phyloP scores from a whole-genome alignment of 2,113 vertebrate genomes.

The Struthio camelus region DNA sequence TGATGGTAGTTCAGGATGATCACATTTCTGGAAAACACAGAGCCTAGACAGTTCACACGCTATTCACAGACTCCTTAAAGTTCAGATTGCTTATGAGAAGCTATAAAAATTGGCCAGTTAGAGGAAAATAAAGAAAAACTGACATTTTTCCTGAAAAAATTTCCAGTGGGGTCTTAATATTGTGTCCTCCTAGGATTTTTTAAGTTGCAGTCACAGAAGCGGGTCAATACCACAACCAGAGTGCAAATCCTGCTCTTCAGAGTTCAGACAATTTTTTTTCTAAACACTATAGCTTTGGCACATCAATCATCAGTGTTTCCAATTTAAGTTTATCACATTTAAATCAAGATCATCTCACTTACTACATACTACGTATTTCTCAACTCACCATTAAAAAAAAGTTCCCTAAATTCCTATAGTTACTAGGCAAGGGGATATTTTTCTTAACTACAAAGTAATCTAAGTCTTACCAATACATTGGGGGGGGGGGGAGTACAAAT shows the following conservation, averaged over 20 bases:
- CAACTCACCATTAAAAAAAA: background rate
- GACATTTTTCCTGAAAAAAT: background rate
- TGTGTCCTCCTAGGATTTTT: background rate
- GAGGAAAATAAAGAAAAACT: background rate
- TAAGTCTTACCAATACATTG: background rate
- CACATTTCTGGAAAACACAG: background rate
- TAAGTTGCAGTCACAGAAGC: background rate
- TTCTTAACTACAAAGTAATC: background rate
- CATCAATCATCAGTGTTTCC: background rate
- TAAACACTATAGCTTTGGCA: background rate
- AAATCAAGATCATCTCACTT: background rate
- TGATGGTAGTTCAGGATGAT: background rate
- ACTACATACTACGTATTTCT: background rate
- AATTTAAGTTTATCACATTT: background rate
- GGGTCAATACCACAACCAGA: background rate
- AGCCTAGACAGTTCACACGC: accelerated
- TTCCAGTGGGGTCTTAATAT: background rate
- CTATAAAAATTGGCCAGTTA: background rate
- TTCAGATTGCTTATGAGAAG: background rate
- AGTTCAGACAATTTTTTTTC: background rate
- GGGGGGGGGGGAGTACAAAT: too few relatives aligned
- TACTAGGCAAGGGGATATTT: background rate
- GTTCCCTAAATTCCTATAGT: background rate
- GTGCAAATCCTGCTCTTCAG: background rate
- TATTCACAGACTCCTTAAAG: background rate